Conservation (phyloP, 2,113 vertebrate genomes). For the Hemichromis elongatus region DNA sequence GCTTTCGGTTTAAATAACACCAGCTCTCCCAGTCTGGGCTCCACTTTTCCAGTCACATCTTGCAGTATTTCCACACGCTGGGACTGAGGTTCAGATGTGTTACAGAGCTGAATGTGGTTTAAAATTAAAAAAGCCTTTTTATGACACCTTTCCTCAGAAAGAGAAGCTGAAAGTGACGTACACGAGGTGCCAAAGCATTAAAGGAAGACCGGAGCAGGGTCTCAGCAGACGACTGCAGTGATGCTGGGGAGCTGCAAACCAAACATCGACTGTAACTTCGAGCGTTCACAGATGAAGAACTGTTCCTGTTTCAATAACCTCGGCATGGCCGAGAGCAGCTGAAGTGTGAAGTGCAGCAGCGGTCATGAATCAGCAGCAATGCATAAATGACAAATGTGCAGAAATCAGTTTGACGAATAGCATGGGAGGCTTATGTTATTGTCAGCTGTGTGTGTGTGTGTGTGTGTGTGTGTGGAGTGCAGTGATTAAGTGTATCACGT, state of each 20-base stretch:
- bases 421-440: not conserved
- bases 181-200: not conserved
- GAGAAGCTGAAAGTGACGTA: not conserved
- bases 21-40: not conserved
- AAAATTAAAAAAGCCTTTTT: not conserved
- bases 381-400: constrained; percentile 26
- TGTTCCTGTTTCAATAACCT: not conserved
- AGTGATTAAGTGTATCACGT: not conserved
- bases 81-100: not conserved
- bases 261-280: not conserved
- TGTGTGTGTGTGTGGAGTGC: not conserved
- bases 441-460: not conserved
- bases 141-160: not conserved
- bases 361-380: not conserved
- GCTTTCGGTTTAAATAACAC: not conserved
- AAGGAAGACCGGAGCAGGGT: not conserved
- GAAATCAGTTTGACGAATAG: constrained; percentile 16
- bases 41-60: not conserved
- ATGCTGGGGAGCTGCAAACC: not conserved
- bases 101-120: not conserved
- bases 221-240: not conserved
- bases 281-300: not conserved
- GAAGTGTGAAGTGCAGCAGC: not conserved
- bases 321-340: not conserved
- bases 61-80: not conserved